Percentiles rank a stretch among this genome's conserved stretches.
phyloP scores from a whole-genome alignment of 2,888 invertebrate species.

The Augochlorella aurata region DNA sequence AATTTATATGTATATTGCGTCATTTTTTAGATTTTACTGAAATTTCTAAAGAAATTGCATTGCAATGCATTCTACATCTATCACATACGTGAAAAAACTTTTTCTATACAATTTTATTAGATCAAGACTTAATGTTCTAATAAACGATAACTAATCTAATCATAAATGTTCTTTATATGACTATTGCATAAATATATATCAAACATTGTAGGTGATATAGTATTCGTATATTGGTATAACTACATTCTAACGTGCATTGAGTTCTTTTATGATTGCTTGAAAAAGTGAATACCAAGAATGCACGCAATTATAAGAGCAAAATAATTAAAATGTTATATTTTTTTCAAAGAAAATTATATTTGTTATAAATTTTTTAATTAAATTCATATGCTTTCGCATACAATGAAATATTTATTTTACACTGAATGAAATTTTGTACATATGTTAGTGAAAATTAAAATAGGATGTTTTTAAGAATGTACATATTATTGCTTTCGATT shows the following conservation, averaged over 20 bases:
- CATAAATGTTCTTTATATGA: slow-evolving; percentile 6
- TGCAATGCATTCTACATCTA: not conserved
- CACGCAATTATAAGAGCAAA: not conserved
- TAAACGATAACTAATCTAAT: slow-evolving; percentile 7
- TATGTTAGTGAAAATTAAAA: slow-evolving; percentile 6
- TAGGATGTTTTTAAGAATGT: slow-evolving; percentile 27
- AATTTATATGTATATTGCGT: not conserved
- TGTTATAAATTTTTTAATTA: slow-evolving; percentile 16
- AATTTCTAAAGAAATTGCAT: not conserved
- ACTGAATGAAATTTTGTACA: slow-evolving; percentile 33
- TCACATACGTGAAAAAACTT: not conserved
- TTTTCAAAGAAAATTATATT: slow-evolving; percentile 7
- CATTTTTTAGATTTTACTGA: not conserved
- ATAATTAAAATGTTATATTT: slow-evolving; percentile 3
- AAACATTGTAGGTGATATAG: slow-evolving; percentile 2
- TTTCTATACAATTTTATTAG: slow-evolving; percentile 12
- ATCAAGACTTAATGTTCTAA: not conserved
- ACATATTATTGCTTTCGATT: slow-evolving; percentile 42
- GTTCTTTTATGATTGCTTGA: not conserved
- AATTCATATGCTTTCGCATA: slow-evolving; percentile 18
- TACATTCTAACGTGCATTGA: not conserved
- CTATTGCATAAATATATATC: slow-evolving; percentile 1
- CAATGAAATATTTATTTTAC: slow-evolving; percentile 27
- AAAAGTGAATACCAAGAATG: not conserved
- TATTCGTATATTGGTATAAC: not conserved